Evolutionary conservation across 2,113 vertebrate species (phyloP).

Genomic region (Corythaeola cristata): DNA sequence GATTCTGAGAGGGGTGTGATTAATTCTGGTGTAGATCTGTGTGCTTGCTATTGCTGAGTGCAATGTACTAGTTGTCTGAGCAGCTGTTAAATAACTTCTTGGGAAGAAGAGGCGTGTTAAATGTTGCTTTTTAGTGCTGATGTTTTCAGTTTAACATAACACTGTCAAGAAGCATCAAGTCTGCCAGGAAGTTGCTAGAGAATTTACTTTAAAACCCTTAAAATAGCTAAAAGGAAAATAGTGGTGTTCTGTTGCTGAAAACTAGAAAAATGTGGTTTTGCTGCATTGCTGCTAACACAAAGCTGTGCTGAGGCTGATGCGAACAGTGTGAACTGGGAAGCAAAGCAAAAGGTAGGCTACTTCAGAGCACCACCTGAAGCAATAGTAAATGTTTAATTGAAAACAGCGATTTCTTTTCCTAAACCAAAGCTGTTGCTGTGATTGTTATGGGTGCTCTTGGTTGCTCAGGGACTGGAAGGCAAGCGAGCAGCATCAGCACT

Average conservation of each 20-base stretch:
- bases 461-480: background rate
- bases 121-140: background rate
- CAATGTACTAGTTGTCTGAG: background rate
- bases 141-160: background rate
- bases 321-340: background rate
- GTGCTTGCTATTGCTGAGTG: background rate
- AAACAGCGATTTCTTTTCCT: background rate
- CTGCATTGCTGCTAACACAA: background rate
- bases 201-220: background rate
- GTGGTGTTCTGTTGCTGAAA: background rate
- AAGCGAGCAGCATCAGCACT: background rate
- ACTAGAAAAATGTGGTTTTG: background rate
- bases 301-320: background rate
- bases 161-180: background rate
- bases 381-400: background rate
- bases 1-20: background rate
- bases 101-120: background rate
- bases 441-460: background rate
- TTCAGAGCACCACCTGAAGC: background rate
- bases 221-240: background rate
- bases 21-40: constrained; percentile 7
- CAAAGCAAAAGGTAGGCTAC: background rate
- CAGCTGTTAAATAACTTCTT: background rate
- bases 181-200: background rate
- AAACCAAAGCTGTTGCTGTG: background rate